Percentiles rank a stretch among this genome's conserved stretches.
Evolutionary conservation across 2,113 vertebrate species (phyloP).

Genomic region (Gorilla gorilla): DNA sequence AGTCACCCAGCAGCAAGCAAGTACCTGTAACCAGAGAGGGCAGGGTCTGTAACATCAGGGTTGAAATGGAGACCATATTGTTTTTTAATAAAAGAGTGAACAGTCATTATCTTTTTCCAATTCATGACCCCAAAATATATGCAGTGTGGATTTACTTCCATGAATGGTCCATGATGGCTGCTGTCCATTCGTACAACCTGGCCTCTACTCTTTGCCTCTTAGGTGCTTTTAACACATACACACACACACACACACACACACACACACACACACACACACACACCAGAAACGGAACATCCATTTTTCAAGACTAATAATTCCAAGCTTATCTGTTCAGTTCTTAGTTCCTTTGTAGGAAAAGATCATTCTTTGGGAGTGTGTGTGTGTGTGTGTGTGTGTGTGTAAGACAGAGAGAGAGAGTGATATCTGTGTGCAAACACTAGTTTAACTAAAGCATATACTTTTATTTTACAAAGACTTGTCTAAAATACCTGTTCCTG

Average conservation of each 20-base stretch:
- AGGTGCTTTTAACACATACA: neutral
- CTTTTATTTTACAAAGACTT: constrained; percentile 19
- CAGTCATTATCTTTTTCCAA: neutral
- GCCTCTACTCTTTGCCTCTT: neutral
- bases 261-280: neutral
- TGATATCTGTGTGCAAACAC: neutral
- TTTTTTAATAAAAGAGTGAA: constrained; percentile 4
- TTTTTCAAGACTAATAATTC: neutral
- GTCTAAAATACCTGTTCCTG: neutral
- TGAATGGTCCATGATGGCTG: no score
- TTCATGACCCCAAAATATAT: neutral
- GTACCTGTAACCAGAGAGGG: neutral
- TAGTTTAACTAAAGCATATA: neutral
- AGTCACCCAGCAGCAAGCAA: neutral
- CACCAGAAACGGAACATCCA: neutral
- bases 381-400: neutral
- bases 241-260: neutral
- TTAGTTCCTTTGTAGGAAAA: neutral
- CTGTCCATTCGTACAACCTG: neutral
- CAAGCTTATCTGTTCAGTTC: neutral
- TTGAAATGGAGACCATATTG: neutral
- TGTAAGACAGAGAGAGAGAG: neutral
- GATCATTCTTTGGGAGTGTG: neutral
- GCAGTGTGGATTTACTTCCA: neutral
- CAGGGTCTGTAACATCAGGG: neutral